phyloP scores from a whole-genome alignment of 2,113 vertebrate species.

The Rallus limicola region DNA sequence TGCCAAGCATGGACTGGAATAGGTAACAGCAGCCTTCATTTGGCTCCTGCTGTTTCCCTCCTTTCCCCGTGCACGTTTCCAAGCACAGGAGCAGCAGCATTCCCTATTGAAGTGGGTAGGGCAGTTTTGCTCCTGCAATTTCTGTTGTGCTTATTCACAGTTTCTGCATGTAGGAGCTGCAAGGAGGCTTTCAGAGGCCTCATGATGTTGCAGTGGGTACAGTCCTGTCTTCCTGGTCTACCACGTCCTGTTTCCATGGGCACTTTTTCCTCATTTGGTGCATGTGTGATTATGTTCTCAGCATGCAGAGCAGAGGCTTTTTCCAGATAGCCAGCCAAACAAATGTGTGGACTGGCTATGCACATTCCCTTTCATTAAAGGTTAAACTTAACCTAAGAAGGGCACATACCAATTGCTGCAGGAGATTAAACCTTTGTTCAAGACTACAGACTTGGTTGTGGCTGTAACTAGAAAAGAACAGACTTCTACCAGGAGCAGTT shows the following conservation, averaged over 20 bases:
- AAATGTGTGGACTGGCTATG: background rate
- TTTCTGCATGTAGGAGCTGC: background rate
- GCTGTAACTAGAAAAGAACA: background rate
- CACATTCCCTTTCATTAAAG: background rate
- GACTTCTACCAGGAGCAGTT: background rate
- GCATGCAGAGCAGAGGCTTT: background rate
- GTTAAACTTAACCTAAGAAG: background rate
- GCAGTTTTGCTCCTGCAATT: background rate
- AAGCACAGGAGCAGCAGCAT: background rate
- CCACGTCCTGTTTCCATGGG: background rate
- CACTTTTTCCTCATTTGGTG: background rate
- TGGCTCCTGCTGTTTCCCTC: background rate
- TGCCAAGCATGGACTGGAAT: background rate
- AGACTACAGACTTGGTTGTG: background rate
- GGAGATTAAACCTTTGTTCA: background rate
- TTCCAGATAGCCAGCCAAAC: background rate
- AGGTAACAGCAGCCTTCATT: background rate
- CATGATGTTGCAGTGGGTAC: background rate
- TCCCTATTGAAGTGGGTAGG: background rate
- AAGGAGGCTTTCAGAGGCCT: background rate
- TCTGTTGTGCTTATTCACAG: background rate
- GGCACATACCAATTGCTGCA: background rate
- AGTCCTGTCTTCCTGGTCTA: background rate
- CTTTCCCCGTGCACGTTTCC: fast-evolving
- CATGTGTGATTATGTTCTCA: background rate